These are phyloP conservation scores for Clavelina lepadiformis DNA, from an alignment of 23 tunicate species.

Conservation along the genomic window DNA sequence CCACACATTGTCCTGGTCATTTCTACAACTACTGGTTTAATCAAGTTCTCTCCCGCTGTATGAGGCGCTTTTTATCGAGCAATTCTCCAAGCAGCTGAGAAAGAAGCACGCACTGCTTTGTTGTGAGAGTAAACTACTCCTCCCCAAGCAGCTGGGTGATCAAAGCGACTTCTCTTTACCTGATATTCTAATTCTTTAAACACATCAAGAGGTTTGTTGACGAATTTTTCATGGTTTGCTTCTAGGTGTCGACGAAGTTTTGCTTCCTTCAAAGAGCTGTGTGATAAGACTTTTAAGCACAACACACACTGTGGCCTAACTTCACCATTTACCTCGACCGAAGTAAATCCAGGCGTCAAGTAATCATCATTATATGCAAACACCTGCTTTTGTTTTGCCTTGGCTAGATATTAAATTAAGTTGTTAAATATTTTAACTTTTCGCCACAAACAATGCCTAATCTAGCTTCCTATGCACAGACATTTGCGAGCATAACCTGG, in stretches of 20 bases:
- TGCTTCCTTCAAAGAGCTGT: slow-evolving; percentile 47
- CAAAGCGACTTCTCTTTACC: slow-evolving; percentile 36
- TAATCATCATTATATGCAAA: slow-evolving; percentile 24
- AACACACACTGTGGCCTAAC: slow-evolving; percentile 42
- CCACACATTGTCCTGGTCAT: slow-evolving; percentile 30
- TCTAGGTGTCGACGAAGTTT: slow-evolving; percentile 56
- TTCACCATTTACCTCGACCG: slow-evolving; percentile 52
- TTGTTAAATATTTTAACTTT: too few species aligned
- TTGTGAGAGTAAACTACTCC: slow-evolving; percentile 29
- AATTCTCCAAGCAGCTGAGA: slow-evolving; percentile 18
- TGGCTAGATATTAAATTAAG: too few species aligned
- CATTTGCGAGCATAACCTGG: too few species aligned
- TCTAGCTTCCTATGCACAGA: too few species aligned
- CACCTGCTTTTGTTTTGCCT: slow-evolving; percentile 54
- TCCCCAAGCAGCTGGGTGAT: slow-evolving; percentile 47
- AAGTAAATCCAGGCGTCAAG: slow-evolving; percentile 43
- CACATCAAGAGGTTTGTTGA: slow-evolving; percentile 19
- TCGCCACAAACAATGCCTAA: too few species aligned
- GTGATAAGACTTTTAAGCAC: slow-evolving; percentile 43
- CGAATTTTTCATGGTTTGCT: slow-evolving; percentile 33
- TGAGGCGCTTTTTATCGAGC: slow-evolving; percentile 33
- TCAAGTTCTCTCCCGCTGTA: slow-evolving; percentile 31
- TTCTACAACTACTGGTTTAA: slow-evolving; percentile 30
- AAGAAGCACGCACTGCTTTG: slow-evolving; percentile 34
- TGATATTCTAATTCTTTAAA: slow-evolving; percentile 20